These are phyloP conservation scores for Hoplias malabaricus DNA, from an alignment of 2,113 vertebrate species.

Conservation along the genomic window DNA sequence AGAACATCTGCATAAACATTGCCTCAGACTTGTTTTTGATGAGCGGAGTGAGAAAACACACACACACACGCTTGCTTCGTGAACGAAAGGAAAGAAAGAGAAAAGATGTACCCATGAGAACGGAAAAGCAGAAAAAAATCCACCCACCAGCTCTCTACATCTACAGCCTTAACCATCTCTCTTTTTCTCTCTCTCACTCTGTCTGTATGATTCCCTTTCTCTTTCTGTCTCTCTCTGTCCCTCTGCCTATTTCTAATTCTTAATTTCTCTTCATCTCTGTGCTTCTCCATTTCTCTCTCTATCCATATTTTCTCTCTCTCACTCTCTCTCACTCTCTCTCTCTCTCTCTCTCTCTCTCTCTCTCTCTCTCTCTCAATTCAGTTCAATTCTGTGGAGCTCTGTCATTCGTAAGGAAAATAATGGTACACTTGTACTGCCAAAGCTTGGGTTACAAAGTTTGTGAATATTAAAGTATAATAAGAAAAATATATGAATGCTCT, in stretches of 20 bases:
- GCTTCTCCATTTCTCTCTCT: no score
- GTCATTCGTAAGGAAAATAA: no score
- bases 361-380: no score
- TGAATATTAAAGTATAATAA: neutral
- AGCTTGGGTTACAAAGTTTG: neutral
- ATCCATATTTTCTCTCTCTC: no score
- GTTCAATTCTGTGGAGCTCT: no score
- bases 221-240: neutral
- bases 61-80: neutral
- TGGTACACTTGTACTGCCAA: neutral
- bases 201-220: neutral
- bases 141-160: neutral
- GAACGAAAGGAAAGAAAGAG: neutral
- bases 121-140: neutral
- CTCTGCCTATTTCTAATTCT: no score
- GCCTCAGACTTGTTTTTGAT: conserved; percentile 20
- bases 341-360: no score
- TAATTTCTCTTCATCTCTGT: no score
- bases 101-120: neutral
- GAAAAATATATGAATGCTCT: neutral
- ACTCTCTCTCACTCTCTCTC: no score
- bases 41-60: conserved; percentile 9
- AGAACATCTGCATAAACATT: conserved; percentile 33
- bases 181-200: neutral
- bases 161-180: neutral